phyloP scores from a whole-genome alignment of 2,113 vertebrate genomes.

The Ptilorrhoa leucosticta region DNA sequence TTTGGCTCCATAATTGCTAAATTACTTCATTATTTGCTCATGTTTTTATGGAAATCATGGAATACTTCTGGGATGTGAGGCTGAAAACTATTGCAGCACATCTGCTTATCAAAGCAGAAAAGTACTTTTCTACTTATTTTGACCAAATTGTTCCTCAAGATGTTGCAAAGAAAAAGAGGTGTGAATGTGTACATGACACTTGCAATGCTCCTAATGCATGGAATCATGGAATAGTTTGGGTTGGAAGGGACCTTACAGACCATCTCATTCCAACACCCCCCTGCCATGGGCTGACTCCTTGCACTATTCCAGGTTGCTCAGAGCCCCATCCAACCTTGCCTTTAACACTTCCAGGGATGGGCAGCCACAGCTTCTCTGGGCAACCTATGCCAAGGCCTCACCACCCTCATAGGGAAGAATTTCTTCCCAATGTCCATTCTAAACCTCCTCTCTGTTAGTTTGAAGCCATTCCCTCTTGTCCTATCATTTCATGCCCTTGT shows the following conservation, averaged over 20 bases:
- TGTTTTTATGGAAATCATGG: not conserved
- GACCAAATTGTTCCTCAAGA: not conserved
- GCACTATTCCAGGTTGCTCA: rapidly evolving
- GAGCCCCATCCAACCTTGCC: rapidly evolving
- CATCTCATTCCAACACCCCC: not conserved
- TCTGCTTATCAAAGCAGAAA: not conserved
- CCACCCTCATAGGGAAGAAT: rapidly evolving
- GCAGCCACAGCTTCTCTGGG: not conserved
- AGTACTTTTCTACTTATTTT: not conserved
- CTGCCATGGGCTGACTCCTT: not conserved
- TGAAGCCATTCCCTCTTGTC: not conserved
- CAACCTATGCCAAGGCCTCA: not conserved
- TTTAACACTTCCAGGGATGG: not conserved
- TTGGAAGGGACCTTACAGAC: not conserved
- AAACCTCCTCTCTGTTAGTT: rapidly evolving
- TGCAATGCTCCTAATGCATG: not conserved
- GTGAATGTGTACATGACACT: not conserved
- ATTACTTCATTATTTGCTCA: not conserved
- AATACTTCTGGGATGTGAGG: not conserved
- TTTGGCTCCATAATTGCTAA: not conserved
- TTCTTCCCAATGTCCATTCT: not conserved
- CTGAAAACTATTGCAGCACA: not conserved
- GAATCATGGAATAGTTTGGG: not conserved
- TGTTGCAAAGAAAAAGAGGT: not conserved
- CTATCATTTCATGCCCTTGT: not conserved